Conservation (phyloP, 2,113 vertebrate species). For the Lepus timidus region DNA sequence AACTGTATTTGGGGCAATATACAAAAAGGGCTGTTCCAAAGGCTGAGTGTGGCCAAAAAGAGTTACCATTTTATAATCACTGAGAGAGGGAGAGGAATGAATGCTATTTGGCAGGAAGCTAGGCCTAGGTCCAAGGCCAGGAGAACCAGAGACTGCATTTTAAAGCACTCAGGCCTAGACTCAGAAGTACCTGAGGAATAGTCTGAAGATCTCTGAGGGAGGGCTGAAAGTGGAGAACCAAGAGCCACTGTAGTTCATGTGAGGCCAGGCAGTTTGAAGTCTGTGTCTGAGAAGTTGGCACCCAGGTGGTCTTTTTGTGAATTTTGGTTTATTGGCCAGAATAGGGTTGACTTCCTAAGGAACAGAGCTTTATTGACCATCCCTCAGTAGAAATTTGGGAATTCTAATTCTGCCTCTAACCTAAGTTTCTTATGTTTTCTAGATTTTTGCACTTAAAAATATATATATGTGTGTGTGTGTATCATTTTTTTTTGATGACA, state of each 20-base stretch:
- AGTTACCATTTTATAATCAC: not conserved
- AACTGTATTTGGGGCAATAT: constrained; percentile 10
- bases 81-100: not conserved
- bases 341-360: not conserved
- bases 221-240: constrained; percentile 48
- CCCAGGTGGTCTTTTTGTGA: constrained; percentile 8
- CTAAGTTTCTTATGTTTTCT: not conserved
- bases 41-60: constrained; percentile 1
- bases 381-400: not conserved
- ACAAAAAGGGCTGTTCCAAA: constrained; percentile 2
- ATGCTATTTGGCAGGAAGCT: constrained; percentile 50
- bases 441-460: constrained; percentile 17
- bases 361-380: not conserved
- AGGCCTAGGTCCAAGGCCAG: constrained; percentile 36
- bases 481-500: not conserved
- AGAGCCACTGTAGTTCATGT: constrained; percentile 23
- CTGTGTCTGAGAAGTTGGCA: not conserved
- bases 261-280: constrained; percentile 23
- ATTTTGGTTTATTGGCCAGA: not conserved
- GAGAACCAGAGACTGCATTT: constrained; percentile 44
- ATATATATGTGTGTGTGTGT: not conserved
- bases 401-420: constrained; percentile 22
- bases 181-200: not conserved
- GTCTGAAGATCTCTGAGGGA: constrained; percentile 24
- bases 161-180: not conserved